Evolutionary conservation across 2,888 invertebrate species (phyloP), one percentile per base, ranked within the genome.

Genomic region (Conomelus anceps): DNA sequence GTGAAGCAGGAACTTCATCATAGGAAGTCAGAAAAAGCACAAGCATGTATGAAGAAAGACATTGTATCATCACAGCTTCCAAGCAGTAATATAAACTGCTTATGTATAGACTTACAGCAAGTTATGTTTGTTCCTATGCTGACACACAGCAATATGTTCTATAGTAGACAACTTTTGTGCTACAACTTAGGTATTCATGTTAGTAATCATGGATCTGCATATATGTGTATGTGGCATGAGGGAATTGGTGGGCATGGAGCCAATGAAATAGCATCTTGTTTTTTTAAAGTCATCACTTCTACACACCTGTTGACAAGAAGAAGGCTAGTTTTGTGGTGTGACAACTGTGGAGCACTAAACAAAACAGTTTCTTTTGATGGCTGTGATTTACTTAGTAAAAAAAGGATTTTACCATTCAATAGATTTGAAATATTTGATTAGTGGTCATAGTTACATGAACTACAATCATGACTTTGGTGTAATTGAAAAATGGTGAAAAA

Each of bases 281-380:
- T 91, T n/a, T 89, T 91, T 26, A 90, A 90, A 87, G 85, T 91
- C 24, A n/a, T 88, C 29, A 26, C 88, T 89, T 86, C 86, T 86
- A 34, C 22, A 13, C 3, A 20, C 89, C 85, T 86, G 20, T 29
- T 63, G 22, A 29, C 88, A n/a, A 89, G 89, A 89, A 87, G 88
- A 86, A 89, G 90, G 22, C 84, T 91, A 26, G 63, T 89, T 22
- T 89, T 91, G 22, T 91, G 90, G 90, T 90, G 90, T 23, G 90
- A 91, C 34, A 91, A 91, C 89, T 91, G 91, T 86, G 89, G 90
- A n/a, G 92, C 91, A 3, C 91, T 91, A 89, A 91, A 92, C 86
- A 89, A 91, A 34, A 92, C 92, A 92, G 90, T 91, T 92, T 92
- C 91, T 93, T 3, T 23, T 92, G n/a, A 91, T 93, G 24, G 92